Conservation (phyloP, 2,113 vertebrate species). For the Chascanopsetta lugubris region DNA sequence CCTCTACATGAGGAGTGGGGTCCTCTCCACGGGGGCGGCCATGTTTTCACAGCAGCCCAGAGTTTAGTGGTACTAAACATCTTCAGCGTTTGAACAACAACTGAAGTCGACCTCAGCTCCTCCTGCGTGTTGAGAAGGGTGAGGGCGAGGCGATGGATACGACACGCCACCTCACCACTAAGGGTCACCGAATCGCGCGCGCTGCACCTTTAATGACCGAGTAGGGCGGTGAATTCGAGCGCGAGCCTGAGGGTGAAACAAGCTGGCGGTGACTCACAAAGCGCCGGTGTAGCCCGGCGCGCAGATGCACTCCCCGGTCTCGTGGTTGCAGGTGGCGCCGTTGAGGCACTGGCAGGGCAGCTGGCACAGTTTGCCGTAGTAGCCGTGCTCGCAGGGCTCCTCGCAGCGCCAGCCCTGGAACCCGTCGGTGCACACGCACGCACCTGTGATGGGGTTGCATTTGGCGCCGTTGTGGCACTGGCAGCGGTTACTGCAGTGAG, state of each 20-base stretch:
- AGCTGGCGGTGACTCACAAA: slow-evolving; percentile 87
- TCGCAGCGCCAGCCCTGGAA: slow-evolving; percentile 98
- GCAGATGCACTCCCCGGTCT: slow-evolving; percentile 95
- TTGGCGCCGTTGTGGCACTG: slow-evolving; percentile 96
- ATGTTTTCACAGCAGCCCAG: too few relatives aligned
- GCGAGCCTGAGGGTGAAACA: slow-evolving; percentile 21
- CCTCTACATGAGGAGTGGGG: too few relatives aligned
- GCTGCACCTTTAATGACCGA: too few relatives aligned
- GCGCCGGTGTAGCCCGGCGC: slow-evolving; percentile 92
- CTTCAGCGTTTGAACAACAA: too few relatives aligned
- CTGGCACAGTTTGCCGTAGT: slow-evolving; percentile 94
- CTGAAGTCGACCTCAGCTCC: too few relatives aligned
- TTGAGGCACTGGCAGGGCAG: slow-evolving; percentile 93
- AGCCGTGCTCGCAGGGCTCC: slow-evolving; percentile 89
- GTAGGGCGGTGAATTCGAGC: too few relatives aligned
- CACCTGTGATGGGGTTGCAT: slow-evolving; percentile 98
- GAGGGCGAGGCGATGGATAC: too few relatives aligned
- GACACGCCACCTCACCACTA: too few relatives aligned
- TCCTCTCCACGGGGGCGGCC: too few relatives aligned
- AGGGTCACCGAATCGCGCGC: too few relatives aligned
- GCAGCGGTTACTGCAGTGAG: slow-evolving; percentile 98
- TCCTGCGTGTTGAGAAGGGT: too few relatives aligned
- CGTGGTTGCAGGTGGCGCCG: slow-evolving; percentile 92
- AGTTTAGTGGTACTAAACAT: too few relatives aligned
- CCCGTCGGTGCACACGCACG: slow-evolving; percentile 94